These are phyloP conservation scores for Ophioderma brevispina DNA, from an alignment of 35 echinoderm and acorn worm species.

Conservation along the genomic window DNA sequence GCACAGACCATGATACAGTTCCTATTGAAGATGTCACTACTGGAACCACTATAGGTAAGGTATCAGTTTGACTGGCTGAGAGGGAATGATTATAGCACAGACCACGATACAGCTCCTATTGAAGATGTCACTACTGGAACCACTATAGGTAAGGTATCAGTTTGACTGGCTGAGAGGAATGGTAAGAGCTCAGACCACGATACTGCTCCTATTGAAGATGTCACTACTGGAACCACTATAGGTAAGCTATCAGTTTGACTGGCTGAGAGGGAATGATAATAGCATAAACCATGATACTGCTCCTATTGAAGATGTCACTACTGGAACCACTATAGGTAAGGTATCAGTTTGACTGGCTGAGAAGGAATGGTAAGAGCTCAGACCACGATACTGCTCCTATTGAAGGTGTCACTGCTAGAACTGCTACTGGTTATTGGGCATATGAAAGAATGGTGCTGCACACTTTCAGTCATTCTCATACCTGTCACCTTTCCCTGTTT, in stretches of 20 bases:
- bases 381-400: not conserved
- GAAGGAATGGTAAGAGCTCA: not conserved
- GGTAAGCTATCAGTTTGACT: slow-evolving; percentile 22
- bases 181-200: not conserved
- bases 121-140: slow-evolving; percentile 48
- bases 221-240: slow-evolving; percentile 37
- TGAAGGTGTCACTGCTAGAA: slow-evolving; percentile 37
- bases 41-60: slow-evolving; percentile 26
- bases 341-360: slow-evolving; percentile 55
- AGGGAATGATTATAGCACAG: not conserved
- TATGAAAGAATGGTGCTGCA: no score
- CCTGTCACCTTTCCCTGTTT: no score
- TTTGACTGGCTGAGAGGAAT: slow-evolving; percentile 12
- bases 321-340: slow-evolving; percentile 27
- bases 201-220: not conserved
- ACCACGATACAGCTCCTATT: not conserved
- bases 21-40: slow-evolving; percentile 35
- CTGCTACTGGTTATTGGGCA: slow-evolving; percentile 13
- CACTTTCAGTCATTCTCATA: no score
- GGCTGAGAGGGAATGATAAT: not conserved
- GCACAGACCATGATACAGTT: not conserved
- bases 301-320: slow-evolving; percentile 31
- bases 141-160: slow-evolving; percentile 14
- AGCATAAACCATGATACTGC: not conserved
- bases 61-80: slow-evolving; percentile 31